Conservation (phyloP, 2,113 vertebrate species). For the Syngnathus typhle region DNA sequence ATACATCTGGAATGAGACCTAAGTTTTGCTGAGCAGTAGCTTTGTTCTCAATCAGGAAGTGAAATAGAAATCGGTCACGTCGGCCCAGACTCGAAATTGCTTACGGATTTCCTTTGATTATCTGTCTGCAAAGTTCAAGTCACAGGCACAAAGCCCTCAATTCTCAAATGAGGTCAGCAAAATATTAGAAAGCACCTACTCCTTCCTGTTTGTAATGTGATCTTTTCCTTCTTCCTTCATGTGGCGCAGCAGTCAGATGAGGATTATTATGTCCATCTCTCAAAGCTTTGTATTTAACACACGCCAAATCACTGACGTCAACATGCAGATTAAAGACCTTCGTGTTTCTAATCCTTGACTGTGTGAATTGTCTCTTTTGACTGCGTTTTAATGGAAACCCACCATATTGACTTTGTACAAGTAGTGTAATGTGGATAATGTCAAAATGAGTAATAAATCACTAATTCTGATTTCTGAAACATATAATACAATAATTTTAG, state of each 20-base stretch:
- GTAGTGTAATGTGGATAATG: background rate
- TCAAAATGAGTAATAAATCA: background rate
- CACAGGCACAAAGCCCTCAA: conserved; percentile 25
- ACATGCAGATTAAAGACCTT: conserved; percentile 46
- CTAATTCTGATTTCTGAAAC: background rate
- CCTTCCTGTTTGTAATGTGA: background rate
- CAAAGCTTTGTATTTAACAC: conserved; percentile 23
- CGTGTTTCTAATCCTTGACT: conserved; percentile 38
- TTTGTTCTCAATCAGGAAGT: background rate
- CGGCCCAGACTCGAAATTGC: conserved; percentile 19
- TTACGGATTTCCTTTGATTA: conserved; percentile 35
- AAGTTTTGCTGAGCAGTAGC: background rate
- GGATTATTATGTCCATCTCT: conserved; percentile 60
- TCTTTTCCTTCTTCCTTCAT: conserved; percentile 13
- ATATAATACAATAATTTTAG: background rate
- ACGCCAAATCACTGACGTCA: conserved; percentile 38
- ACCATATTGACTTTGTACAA: background rate
- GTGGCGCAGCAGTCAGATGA: conserved; percentile 13
- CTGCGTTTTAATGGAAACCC: background rate
- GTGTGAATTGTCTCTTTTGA: background rate
- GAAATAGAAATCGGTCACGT: conserved; percentile 15
- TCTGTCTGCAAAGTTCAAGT: conserved; percentile 10
- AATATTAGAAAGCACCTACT: background rate
- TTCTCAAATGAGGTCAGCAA: background rate
- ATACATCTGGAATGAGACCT: background rate